A percentile compares a stretch with the other conserved stretches of the same genome.
Evolutionary conservation across 2,888 invertebrate species (phyloP).

Genomic region (Cosmopolites sordidus): DNA sequence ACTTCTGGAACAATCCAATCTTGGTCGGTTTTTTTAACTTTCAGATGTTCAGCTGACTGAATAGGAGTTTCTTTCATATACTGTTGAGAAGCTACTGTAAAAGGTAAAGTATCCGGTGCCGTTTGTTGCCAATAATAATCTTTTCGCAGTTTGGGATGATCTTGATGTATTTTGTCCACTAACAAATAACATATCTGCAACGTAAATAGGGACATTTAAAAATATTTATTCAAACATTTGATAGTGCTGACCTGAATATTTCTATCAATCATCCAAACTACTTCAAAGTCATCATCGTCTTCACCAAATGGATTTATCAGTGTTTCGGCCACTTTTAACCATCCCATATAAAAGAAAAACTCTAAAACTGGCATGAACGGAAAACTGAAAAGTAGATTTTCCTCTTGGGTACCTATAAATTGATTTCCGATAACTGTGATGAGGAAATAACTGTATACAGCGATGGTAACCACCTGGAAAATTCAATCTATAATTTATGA

Average conservation of each 20-base stretch:
- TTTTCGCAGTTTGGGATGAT: constrained; percentile 77
- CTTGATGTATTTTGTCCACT: constrained; percentile 89
- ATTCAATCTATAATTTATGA: background rate
- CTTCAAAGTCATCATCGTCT: constrained; percentile 87
- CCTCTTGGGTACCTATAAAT: constrained; percentile 55
- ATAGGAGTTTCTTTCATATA: constrained; percentile 79
- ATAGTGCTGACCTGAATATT: constrained; percentile 64
- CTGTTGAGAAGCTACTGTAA: constrained; percentile 77
- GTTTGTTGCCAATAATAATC: constrained; percentile 82
- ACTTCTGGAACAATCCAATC: constrained; percentile 37
- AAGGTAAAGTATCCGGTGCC: constrained; percentile 64
- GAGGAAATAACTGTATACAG: constrained; percentile 85
- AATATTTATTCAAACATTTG: too few relatives aligned
- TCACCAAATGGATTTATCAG: constrained; percentile 88
- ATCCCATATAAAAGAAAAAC: constrained; percentile 83
- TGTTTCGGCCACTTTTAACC: constrained; percentile 86
- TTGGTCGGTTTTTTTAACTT: constrained; percentile 63
- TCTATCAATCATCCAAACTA: constrained; percentile 87
- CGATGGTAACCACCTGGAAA: constrained; percentile 70
- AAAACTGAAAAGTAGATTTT: constrained; percentile 68
- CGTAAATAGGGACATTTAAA: too few relatives aligned
- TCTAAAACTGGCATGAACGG: constrained; percentile 85
- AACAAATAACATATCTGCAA: constrained; percentile 77
- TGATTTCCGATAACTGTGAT: constrained; percentile 85
- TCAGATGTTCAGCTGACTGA: constrained; percentile 77